Base-by-base conservation (phyloP, 2,797 vertebrate species). In the Gymnoscopelus microlampas region DNA sequence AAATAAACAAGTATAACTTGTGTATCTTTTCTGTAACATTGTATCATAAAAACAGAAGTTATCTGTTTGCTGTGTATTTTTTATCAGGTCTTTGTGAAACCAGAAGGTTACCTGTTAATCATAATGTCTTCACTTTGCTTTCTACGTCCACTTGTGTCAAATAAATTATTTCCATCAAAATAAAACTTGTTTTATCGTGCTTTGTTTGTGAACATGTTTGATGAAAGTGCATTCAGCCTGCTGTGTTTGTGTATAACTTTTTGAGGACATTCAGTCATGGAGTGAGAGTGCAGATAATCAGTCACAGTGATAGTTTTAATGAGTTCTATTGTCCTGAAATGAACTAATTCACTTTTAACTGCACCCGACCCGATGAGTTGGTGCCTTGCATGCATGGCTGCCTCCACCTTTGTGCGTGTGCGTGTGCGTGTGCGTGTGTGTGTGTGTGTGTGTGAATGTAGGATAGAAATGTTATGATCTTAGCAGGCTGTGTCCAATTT, bases 381-480 rank as follows among this genome's bases (percentile, higher is more conserved):
- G 89, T 93, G 90, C 88, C 89, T 91, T 90, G 60, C 49, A 29
- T 8, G 26, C 51, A 14, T 58, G 15, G 24, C 12, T 11, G 14
- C 48, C 19, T 19, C 19, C 19, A 19, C 19, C 19, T 19, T 19
- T 19, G 19, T 19, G 19, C 1, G 19, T 19, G 19, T 19, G 19
- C 1, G 19, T 19, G 19, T 19, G 19, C 1, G 19, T 19, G 19
- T 1, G 19, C 1, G 19, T 19, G 19, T 19, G 19, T 19, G 19
- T 19, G 19, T 19, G 19, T 19, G 19, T 19, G 19, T 19, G 19
- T 67, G 39, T 24, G 90, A 83, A 19, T 19, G 19, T 19, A 19
- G 19, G 89, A 86, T 91, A 91, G 73, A 3, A 48, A 63, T 70
- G 88, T 85, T 87, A 55, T 76, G 75, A 79, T 0, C 0, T 66